Percentiles rank a stretch among this genome's conserved stretches.
Evolutionary conservation across 2,113 vertebrate species (phyloP).

Genomic region (Okapia johnstoni): DNA sequence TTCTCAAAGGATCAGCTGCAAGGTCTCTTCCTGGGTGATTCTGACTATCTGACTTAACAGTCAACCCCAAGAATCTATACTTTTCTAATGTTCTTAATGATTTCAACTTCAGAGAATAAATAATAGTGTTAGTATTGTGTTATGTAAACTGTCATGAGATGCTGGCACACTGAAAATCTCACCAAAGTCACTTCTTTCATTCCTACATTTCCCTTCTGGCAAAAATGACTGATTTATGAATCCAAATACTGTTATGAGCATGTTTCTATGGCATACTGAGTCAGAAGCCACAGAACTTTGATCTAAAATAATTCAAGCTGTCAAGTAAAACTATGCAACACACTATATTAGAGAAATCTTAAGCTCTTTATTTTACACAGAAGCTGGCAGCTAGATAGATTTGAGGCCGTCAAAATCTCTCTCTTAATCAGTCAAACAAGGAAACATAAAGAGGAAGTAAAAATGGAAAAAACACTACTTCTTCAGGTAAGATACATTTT

Average conservation of each 20-base stretch:
- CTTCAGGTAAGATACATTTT: not conserved
- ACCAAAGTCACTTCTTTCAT: not conserved
- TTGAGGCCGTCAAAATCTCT: not conserved
- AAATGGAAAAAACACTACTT: not conserved
- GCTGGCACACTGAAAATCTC: not conserved
- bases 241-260: not conserved
- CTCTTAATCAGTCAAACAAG: not conserved
- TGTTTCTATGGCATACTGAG: constrained; percentile 1
- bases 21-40: not conserved
- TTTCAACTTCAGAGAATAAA: not conserved
- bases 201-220: not conserved
- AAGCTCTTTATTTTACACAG: not conserved
- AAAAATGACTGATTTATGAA: constrained; percentile 36
- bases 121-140: not conserved
- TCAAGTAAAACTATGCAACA: not conserved
- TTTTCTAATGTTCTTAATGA: not conserved
- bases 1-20: not conserved
- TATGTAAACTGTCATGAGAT: not conserved
- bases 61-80: not conserved
- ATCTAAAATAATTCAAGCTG: constrained; percentile 39
- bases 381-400: not conserved
- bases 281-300: constrained; percentile 20
- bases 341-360: not conserved
- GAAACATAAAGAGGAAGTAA: not conserved
- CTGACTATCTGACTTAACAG: no score